Evolutionary conservation across 1,140 invertebrate species (phyloP), one percentile per base, ranked within the genome.

Genomic region (Cydia splendana): DNA sequence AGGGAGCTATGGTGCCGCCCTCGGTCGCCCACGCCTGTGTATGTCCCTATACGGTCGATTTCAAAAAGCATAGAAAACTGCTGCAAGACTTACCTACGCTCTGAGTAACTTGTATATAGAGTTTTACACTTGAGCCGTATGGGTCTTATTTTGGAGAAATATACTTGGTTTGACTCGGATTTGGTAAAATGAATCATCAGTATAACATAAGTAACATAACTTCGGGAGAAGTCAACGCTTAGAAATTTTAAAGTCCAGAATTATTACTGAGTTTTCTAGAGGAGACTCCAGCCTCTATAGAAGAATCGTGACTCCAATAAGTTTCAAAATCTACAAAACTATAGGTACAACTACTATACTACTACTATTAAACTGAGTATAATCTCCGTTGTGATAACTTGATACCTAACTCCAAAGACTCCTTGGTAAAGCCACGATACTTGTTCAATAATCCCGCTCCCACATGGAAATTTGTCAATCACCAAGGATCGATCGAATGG

Each of bases 401-500:
- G 57, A 62, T 62, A 24, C 24, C 24, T 24, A 20, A 62, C 7
- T 10, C n/a, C 57, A 20, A 62, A 20, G 9, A 18, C 18, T 62
- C 0, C 24, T 24, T 24, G 30, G 4, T 30, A 30, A 6, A 34
- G 34, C 4, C 34, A 34, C 57, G n/a, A 12, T 7, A 62, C 57
- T 62, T 62, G 57, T 81, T 82, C 81, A 81, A 77, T 81, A 78
- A 76, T 83, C 84, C 82, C 82, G 86, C 90, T 85, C 90, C 89
- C 83, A 90, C 90, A 75, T 79, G 79, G 76, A 80, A 77, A 81
- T 84, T 87, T 87, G 88, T 90, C 89, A 88, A 88, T 90, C 86
- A 87, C 82, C 84, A 86, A 91, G 88, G 88, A 92, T 91, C 88
- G 85, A 87, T 87, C 85, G 88, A 90, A 91, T 86, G 82, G 83